These are phyloP conservation scores for Gymnorhina tibicen DNA, from an alignment of 2,113 vertebrate species.

Conservation along the genomic window DNA sequence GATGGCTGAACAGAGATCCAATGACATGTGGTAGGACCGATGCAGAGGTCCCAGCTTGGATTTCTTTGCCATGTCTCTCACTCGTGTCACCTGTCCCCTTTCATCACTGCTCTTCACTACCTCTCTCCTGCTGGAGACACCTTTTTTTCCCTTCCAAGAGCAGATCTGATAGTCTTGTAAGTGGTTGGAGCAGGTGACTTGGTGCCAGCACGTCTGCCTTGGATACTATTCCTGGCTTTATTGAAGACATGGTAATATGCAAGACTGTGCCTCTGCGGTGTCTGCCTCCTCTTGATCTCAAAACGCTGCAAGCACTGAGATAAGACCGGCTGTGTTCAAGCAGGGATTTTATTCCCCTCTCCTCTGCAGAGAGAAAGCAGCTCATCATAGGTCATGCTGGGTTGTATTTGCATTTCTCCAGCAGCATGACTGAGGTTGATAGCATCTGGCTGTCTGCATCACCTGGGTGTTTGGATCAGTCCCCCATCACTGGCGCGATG, in stretches of 20 bases:
- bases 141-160: neutral
- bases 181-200: conserved; percentile 15
- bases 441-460: neutral
- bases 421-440: neutral
- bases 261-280: neutral
- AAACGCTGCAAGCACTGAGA: neutral
- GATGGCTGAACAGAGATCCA: neutral
- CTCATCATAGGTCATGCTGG: neutral
- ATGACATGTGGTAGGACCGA: rapidly evolving
- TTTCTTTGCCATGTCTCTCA: neutral
- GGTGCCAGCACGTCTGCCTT: conserved; percentile 7
- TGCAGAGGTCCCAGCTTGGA: neutral
- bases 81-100: neutral
- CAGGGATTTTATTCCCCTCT: neutral
- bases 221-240: conserved; percentile 25
- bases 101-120: neutral
- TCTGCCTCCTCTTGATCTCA: conserved; percentile 2
- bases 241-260: neutral
- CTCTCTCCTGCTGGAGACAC: neutral
- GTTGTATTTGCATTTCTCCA: neutral
- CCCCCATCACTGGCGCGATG: rapidly evolving
- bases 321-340: neutral
- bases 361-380: neutral
- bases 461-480: neutral
- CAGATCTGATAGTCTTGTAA: neutral